Evolutionary conservation across 2,888 invertebrate genomes (phyloP).

Genomic region (Itoplectis maculator): DNA sequence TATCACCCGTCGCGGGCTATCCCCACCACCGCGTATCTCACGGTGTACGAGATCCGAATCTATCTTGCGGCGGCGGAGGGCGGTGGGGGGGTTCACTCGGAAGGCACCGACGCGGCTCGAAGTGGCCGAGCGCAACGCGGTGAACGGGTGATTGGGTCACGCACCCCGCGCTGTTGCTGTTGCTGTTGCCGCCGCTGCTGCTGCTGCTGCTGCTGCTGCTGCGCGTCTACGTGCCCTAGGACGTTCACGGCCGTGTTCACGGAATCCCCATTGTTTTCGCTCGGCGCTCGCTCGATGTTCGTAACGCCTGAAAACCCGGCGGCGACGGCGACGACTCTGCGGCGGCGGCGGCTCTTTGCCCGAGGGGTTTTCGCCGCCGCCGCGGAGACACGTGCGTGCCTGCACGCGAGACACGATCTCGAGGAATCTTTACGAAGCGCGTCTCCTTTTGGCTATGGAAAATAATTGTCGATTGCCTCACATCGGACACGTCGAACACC

Average conservation of each 20-base stretch:
- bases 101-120: slow-evolving; percentile 40
- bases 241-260: slow-evolving; percentile 81
- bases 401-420: slow-evolving; percentile 8
- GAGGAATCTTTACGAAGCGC: slow-evolving; percentile 18
- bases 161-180: slow-evolving; percentile 77
- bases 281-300: slow-evolving; percentile 31
- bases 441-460: not conserved
- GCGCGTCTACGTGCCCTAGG: slow-evolving; percentile 79
- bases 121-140: slow-evolving; percentile 69
- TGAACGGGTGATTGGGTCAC: slow-evolving; percentile 83
- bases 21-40: slow-evolving; percentile 50
- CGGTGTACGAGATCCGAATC: slow-evolving; percentile 45
- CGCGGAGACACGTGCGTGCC: slow-evolving; percentile 44
- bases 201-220: slow-evolving; percentile 10
- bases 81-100: no score
- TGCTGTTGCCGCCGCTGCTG: slow-evolving; percentile 13
- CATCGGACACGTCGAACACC: no score
- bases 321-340: not conserved
- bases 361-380: slow-evolving; percentile 32
- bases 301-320: slow-evolving; percentile 31
- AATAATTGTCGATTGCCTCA: not conserved
- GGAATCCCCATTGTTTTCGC: slow-evolving; percentile 78
- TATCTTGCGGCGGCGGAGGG: slow-evolving; percentile 38
- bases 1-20: not conserved
- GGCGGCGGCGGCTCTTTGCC: not conserved